Evolutionary conservation across 2,888 invertebrate genomes (phyloP).

Genomic region (Lasius platythorax): DNA sequence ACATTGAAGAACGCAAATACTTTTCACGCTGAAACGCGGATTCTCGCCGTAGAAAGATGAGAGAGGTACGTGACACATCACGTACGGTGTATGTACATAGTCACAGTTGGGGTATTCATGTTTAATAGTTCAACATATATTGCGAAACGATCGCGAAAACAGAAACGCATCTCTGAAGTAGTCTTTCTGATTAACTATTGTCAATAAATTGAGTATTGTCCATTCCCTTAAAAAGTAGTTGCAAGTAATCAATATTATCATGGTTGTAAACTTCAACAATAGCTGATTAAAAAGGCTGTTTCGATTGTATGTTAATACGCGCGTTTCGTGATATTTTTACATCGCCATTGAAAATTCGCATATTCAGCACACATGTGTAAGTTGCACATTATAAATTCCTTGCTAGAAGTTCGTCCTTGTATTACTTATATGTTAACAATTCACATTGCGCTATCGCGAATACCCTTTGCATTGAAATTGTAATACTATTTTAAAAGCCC

Average conservation of each 20-base stretch:
- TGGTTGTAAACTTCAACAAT: slow-evolving; percentile 46
- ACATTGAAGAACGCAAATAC: slow-evolving; percentile 75
- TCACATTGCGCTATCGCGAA: neutral
- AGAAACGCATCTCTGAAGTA: slow-evolving; percentile 61
- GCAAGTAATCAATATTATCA: slow-evolving; percentile 59
- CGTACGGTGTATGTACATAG: slow-evolving; percentile 73
- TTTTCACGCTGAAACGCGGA: slow-evolving; percentile 74
- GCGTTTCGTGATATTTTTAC: slow-evolving; percentile 60
- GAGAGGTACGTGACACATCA: slow-evolving; percentile 56
- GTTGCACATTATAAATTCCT: slow-evolving; percentile 15
- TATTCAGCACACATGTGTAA: neutral
- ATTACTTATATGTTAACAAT: slow-evolving; percentile 21
- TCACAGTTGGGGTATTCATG: slow-evolving; percentile 57
- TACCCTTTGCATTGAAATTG: slow-evolving; percentile 53
- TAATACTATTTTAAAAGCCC: slow-evolving; percentile 73
- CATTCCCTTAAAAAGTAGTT: slow-evolving; percentile 76
- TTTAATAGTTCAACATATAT: slow-evolving; percentile 32
- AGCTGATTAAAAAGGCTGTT: slow-evolving; percentile 51
- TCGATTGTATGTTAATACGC: slow-evolving; percentile 22
- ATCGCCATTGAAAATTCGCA: slow-evolving; percentile 1
- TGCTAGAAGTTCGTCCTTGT: slow-evolving; percentile 15
- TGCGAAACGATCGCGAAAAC: slow-evolving; percentile 65
- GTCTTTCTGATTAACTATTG: slow-evolving; percentile 43
- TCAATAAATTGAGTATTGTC: slow-evolving; percentile 80
- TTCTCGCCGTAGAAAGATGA: slow-evolving; percentile 72